Evolutionary conservation across 53 echinoderm and acorn worm genomes (phyloP).

Genomic region (Luidia sarsii): DNA sequence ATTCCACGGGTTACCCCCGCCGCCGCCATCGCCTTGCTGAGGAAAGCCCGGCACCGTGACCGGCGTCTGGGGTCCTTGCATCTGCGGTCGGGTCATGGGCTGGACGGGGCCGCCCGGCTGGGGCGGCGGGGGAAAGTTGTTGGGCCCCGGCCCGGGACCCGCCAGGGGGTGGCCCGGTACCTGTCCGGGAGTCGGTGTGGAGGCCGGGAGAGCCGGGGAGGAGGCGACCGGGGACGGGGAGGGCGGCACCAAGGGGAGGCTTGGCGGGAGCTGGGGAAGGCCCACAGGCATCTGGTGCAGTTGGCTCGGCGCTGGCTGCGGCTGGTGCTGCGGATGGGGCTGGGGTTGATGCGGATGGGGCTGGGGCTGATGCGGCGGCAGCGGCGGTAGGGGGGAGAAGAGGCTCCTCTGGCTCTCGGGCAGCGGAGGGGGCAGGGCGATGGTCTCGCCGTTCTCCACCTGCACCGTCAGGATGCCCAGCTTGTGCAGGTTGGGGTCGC

Average conservation of each 20-base stretch:
- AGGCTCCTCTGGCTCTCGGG: slow-evolving; percentile 25
- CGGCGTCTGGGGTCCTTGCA: slow-evolving; percentile 9
- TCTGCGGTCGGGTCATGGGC: slow-evolving; percentile 13
- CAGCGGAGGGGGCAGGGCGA: slow-evolving; percentile 58
- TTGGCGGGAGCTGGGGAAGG: slow-evolving; percentile 31
- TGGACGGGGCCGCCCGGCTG: too few relatives aligned
- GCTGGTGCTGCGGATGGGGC: too few relatives aligned
- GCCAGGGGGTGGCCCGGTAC: background rate
- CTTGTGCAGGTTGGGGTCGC: slow-evolving; percentile 79
- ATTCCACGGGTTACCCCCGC: slow-evolving; percentile 27
- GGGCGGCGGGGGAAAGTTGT: slow-evolving; percentile 20
- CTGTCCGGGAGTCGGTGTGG: slow-evolving; percentile 9
- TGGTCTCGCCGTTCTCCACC: slow-evolving; percentile 77
- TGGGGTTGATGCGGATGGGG: too few relatives aligned
- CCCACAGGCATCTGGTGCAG: background rate
- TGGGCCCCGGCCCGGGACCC: slow-evolving; percentile 1
- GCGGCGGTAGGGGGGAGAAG: slow-evolving; percentile 40
- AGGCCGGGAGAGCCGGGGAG: slow-evolving; percentile 27
- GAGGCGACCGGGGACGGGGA: slow-evolving; percentile 29
- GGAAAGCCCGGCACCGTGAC: slow-evolving; percentile 9
- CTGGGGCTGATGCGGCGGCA: background rate
- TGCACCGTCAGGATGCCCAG: slow-evolving; percentile 94
- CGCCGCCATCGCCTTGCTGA: slow-evolving; percentile 27
- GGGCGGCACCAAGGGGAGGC: background rate
- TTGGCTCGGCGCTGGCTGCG: too few relatives aligned